phyloP scores from a whole-genome alignment of 2,797 vertebrate species.

The Enteromius mattozi region DNA sequence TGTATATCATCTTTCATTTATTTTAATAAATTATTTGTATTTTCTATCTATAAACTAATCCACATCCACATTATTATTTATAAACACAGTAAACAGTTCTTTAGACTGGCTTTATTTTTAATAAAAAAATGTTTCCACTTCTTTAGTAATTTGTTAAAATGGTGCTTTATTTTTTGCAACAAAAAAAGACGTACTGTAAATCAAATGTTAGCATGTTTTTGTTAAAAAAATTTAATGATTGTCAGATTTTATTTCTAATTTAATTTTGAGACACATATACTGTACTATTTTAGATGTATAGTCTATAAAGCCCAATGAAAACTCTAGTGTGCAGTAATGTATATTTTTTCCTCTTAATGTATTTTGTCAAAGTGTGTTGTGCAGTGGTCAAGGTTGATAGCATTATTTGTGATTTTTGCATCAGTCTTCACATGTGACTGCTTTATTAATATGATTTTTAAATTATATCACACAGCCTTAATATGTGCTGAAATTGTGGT shows the following conservation, averaged over 20 bases:
- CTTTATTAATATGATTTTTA: too few species aligned
- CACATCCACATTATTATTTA: slow-evolving; percentile 9
- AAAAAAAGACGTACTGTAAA: background rate
- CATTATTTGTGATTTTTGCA: background rate
- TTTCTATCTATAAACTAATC: slow-evolving; percentile 12
- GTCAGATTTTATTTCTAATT: background rate
- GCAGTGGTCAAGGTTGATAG: too few species aligned
- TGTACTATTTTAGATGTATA: background rate
- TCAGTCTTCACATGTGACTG: too few species aligned
- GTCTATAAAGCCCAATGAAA: background rate
- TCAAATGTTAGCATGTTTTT: background rate
- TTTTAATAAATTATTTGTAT: slow-evolving; percentile 54
- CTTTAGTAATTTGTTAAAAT: background rate
- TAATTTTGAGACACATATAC: background rate
- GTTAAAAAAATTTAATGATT: background rate
- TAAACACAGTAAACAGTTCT: background rate
- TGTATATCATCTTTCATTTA: slow-evolving; percentile 17
- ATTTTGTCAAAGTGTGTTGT: too few species aligned
- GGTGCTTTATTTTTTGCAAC: background rate
- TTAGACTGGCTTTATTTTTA: background rate
- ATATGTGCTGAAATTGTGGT: too few species aligned
- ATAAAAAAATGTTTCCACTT: background rate
- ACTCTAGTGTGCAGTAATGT: background rate
- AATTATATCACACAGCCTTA: too few species aligned
- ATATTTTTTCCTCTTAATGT: too few species aligned